Percentiles rank a stretch among this genome's conserved stretches.
phyloP scores from a whole-genome alignment of 2,797 vertebrate genomes.

The Muscicapa comitata region DNA sequence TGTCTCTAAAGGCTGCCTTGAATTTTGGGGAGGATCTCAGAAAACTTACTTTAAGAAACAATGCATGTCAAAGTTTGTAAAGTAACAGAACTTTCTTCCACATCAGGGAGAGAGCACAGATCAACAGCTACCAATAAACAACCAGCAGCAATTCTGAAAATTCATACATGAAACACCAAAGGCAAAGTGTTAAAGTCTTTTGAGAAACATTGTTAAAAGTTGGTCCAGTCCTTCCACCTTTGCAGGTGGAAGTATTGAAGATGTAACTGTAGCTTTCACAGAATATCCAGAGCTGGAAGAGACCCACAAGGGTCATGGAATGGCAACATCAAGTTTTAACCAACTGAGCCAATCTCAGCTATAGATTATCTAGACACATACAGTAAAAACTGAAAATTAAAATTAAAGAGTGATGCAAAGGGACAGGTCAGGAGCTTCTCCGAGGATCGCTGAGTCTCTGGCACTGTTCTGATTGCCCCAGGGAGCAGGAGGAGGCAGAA shows the following conservation, averaged over 20 bases:
- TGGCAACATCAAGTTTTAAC: rapidly evolving
- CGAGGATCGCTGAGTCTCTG: rapidly evolving
- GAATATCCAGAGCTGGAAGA: background rate
- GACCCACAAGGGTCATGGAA: background rate
- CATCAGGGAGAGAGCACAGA: background rate
- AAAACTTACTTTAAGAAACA: background rate
- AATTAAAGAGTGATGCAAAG: rapidly evolving
- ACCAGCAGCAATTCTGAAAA: background rate
- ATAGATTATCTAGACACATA: rapidly evolving
- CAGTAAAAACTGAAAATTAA: background rate
- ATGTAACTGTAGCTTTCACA: background rate
- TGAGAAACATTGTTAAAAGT: background rate
- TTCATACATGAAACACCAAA: background rate
- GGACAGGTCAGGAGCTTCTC: background rate
- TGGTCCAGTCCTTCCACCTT: background rate
- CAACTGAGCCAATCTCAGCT: background rate
- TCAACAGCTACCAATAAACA: background rate
- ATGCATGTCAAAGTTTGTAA: background rate
- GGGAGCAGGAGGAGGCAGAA: background rate
- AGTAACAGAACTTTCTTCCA: background rate
- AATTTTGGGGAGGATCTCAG: background rate
- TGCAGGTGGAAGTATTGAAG: rapidly evolving
- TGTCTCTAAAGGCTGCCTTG: background rate
- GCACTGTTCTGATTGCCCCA: rapidly evolving
- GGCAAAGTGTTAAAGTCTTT: background rate